These are phyloP conservation scores for Globia sparganii DNA, from an alignment of 2,888 invertebrate genomes.

Conservation along the genomic window DNA sequence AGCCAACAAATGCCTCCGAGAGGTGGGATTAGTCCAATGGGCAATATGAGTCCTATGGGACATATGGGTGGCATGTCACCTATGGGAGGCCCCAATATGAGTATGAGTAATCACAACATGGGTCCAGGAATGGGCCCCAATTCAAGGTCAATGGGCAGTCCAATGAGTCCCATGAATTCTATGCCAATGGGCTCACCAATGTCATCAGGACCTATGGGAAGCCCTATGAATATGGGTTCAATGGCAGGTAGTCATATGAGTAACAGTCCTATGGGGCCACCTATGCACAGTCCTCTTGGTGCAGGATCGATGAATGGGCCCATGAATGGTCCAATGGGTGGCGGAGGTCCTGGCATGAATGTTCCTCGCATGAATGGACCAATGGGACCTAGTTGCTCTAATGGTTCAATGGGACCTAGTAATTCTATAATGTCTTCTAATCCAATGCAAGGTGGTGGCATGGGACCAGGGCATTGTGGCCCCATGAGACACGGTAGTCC, in stretches of 20 bases:
- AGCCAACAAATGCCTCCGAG: constrained; percentile 92
- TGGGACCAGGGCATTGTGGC: constrained; percentile 89
- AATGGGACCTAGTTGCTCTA: constrained; percentile 89
- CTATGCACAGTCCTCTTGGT: constrained; percentile 93
- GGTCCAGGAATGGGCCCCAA: constrained; percentile 90
- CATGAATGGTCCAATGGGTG: constrained; percentile 90
- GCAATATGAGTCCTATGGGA: constrained; percentile 93
- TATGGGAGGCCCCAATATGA: constrained; percentile 93
- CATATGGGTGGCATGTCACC: constrained; percentile 93
- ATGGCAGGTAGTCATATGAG: constrained; percentile 92
- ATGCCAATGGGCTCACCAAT: constrained; percentile 93
- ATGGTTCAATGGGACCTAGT: constrained; percentile 90
- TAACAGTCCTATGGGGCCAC: constrained; percentile 94
- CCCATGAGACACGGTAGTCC: constrained; percentile 90
- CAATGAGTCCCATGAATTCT: constrained; percentile 94
- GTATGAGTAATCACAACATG: constrained; percentile 91
- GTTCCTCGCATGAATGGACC: constrained; percentile 90
- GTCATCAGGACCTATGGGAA: constrained; percentile 93
- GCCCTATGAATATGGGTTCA: constrained; percentile 93
- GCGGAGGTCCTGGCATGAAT: constrained; percentile 91
- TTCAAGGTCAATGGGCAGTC: constrained; percentile 92
- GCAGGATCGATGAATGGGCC: constrained; percentile 90
- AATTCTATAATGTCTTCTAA: constrained; percentile 90
- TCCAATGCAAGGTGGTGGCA: constrained; percentile 88
- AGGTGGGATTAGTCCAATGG: constrained; percentile 92